Evolutionary conservation across 2,888 invertebrate species (phyloP).

Genomic region (Tyria jacobaeae): DNA sequence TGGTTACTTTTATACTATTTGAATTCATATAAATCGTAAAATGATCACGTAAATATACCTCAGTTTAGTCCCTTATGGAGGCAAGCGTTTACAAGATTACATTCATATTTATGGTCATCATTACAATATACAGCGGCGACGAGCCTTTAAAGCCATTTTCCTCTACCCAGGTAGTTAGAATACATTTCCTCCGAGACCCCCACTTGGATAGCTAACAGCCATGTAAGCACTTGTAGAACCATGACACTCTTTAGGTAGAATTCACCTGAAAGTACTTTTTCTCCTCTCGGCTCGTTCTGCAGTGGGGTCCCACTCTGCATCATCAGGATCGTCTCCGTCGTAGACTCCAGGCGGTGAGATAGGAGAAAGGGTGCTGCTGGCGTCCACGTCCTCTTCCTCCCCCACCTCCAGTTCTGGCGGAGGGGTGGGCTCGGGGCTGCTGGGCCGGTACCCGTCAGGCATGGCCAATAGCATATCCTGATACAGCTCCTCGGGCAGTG

Average conservation of each 20-base stretch:
- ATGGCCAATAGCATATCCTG: slow-evolving; percentile 89
- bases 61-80: slow-evolving; percentile 6
- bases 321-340: slow-evolving; percentile 94
- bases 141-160: slow-evolving; percentile 44
- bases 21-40: not conserved
- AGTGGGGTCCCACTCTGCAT: slow-evolving; percentile 92
- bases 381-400: no score
- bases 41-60: not conserved
- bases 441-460: slow-evolving; percentile 88
- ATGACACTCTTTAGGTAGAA: not conserved
- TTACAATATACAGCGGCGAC: slow-evolving; percentile 32
- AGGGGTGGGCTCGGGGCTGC: slow-evolving; percentile 31
- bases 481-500: slow-evolving; percentile 90
- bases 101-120: slow-evolving; percentile 21
- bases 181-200: no score
- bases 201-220: not conserved
- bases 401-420: no score
- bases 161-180: slow-evolving; percentile 12
- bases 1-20: not conserved
- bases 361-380: slow-evolving; percentile 39
- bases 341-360: slow-evolving; percentile 60
- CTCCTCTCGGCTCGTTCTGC: slow-evolving; percentile 68
- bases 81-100: not conserved
- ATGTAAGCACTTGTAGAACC: not conserved
- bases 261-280: slow-evolving; percentile 66